These are phyloP conservation scores for Notospermus geniculatus DNA, from an alignment of 1,140 invertebrate species.

Conservation along the genomic window DNA sequence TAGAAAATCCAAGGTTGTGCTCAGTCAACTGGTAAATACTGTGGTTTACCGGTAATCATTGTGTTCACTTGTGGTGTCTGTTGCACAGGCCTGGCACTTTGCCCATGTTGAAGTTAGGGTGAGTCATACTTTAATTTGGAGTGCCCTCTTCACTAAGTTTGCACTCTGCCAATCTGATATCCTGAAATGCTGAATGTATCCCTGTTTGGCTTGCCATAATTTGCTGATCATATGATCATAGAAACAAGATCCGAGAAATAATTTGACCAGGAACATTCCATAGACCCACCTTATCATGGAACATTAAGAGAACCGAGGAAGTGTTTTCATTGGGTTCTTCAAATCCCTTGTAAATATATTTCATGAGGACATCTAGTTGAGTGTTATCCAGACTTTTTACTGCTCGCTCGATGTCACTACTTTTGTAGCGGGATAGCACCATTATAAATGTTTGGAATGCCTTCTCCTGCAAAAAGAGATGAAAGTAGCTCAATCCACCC, in stretches of 20 bases:
- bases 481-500: background rate
- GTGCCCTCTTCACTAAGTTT: too few species aligned
- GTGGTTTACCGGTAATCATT: too few species aligned
- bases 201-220: too few species aligned
- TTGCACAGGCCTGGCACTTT: too few species aligned
- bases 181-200: too few species aligned
- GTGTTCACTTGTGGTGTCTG: too few species aligned
- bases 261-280: background rate
- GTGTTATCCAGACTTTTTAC: constrained; percentile 77
- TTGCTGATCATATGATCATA: background rate
- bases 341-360: constrained; percentile 96
- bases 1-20: too few species aligned
- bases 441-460: constrained; percentile 79
- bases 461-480: constrained; percentile 69
- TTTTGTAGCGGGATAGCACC: constrained; percentile 86
- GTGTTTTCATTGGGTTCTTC: constrained; percentile 90
- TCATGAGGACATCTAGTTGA: constrained; percentile 89
- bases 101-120: too few species aligned
- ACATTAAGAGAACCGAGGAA: constrained; percentile 86
- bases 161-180: too few species aligned
- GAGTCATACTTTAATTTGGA: too few species aligned
- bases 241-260: background rate
- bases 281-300: constrained; percentile 86
- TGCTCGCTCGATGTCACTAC: constrained; percentile 87
- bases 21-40: too few species aligned